Percentiles rank a stretch among this genome's conserved stretches.
phyloP scores from a whole-genome alignment of 2,888 invertebrate species.

The Erebia aethiops region DNA sequence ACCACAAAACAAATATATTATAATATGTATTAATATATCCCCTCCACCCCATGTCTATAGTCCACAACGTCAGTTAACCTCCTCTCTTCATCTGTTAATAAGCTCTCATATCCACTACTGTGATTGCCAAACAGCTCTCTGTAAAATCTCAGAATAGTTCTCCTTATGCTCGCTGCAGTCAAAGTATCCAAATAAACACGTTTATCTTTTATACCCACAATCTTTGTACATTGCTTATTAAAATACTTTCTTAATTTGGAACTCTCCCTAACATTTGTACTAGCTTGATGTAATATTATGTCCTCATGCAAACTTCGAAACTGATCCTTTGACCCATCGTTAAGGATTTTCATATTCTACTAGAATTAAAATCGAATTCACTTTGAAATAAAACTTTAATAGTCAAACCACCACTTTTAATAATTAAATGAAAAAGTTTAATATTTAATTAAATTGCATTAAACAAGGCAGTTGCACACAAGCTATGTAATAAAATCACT shows the following conservation, averaged over 20 bases:
- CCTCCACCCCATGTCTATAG: conserved; percentile 64
- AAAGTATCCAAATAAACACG: conserved; percentile 65
- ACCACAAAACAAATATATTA: conserved; percentile 32
- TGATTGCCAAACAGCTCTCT: conserved; percentile 67
- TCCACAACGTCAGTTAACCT: conserved; percentile 76
- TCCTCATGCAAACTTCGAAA: conserved; percentile 47
- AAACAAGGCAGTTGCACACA: conserved; percentile 30
- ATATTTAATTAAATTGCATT: conserved; percentile 10
- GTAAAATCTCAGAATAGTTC: conserved; percentile 69
- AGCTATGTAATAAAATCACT: conserved; percentile 35
- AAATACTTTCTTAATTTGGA: conserved; percentile 59
- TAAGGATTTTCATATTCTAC: conserved; percentile 36
- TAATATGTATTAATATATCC: conserved; percentile 48
- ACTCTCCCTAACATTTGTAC: conserved; percentile 51
- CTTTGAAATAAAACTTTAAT: neutral
- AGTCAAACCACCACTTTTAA: neutral
- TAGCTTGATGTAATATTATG: conserved; percentile 33
- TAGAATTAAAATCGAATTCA: neutral
- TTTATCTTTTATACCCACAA: conserved; percentile 54
- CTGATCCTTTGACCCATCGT: conserved; percentile 34
- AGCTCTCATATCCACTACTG: conserved; percentile 83
- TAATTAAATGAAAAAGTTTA: neutral
- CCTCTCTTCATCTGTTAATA: conserved; percentile 88
- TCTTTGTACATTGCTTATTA: conserved; percentile 52
- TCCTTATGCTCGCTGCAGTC: conserved; percentile 63